These are phyloP conservation scores for Eufriesea mexicana DNA, from an alignment of 1,140 invertebrate species.

Conservation along the genomic window DNA sequence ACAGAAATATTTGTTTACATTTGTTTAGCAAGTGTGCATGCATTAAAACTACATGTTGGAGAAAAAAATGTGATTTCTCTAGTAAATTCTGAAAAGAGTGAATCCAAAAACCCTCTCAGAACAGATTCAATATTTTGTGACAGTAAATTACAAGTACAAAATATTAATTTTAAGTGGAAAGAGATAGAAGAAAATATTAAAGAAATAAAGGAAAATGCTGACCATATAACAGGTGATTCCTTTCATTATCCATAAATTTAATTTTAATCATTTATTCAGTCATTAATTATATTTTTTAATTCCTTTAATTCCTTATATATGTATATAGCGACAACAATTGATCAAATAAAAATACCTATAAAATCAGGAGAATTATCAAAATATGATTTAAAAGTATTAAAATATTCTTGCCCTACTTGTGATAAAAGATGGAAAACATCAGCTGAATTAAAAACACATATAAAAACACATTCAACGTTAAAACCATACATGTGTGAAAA, in stretches of 20 bases:
- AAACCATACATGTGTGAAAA: slow-evolving; percentile 83
- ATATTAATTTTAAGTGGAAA: slow-evolving; percentile 39
- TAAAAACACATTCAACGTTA: slow-evolving; percentile 78
- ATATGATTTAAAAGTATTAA: slow-evolving; percentile 60
- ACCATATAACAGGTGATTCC: slow-evolving; percentile 32
- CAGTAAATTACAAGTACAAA: slow-evolving; percentile 22
- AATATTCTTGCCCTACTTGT: slow-evolving; percentile 76
- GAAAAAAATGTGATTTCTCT: slow-evolving; percentile 21
- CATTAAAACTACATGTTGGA: slow-evolving; percentile 20
- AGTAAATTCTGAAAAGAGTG: not conserved
- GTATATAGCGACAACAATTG: not conserved
- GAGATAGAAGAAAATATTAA: slow-evolving; percentile 18
- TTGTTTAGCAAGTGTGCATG: slow-evolving; percentile 9
- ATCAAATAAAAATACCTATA: slow-evolving; percentile 31
- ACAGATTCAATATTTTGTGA: slow-evolving; percentile 30
- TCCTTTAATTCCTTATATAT: not conserved
- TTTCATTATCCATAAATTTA: not conserved
- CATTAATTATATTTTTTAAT: slow-evolving; percentile 3
- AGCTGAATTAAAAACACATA: slow-evolving; percentile 78
- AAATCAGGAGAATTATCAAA: slow-evolving; percentile 58
- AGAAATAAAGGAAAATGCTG: slow-evolving; percentile 35
- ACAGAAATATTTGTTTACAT: not conserved
- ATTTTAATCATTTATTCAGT: not conserved
- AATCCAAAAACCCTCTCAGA: slow-evolving; percentile 25
- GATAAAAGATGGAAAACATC: slow-evolving; percentile 77